Conservation (phyloP, 2,888 invertebrate species). For the Aquatica leii region DNA sequence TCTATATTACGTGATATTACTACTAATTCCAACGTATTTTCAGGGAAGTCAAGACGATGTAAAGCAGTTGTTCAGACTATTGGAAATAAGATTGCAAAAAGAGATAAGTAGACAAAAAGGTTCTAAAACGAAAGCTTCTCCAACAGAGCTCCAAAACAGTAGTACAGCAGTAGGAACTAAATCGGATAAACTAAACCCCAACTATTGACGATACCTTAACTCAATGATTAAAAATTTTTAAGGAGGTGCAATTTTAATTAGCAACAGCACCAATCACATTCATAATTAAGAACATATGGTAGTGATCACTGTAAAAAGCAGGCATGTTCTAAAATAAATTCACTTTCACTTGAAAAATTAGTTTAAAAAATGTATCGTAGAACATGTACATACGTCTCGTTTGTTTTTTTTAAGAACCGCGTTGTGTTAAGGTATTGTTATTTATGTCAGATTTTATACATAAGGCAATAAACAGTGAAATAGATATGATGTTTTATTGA, state of each 20-base stretch:
- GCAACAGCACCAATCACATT: background rate
- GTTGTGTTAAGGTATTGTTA: conserved; percentile 21
- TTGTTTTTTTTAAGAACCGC: conserved; percentile 2
- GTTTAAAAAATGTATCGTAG: too few relatives aligned
- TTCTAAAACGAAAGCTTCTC: conserved; percentile 60
- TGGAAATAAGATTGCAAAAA: conserved; percentile 67
- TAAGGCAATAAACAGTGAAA: conserved; percentile 27
- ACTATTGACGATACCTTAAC: background rate
- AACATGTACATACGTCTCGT: too few relatives aligned
- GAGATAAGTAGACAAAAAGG: conserved; percentile 53
- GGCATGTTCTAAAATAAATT: too few relatives aligned
- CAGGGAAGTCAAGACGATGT: conserved; percentile 75
- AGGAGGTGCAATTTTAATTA: background rate
- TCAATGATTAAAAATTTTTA: too few relatives aligned
- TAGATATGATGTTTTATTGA: background rate
- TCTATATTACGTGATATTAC: too few relatives aligned
- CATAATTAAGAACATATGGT: background rate
- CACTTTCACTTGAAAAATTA: too few relatives aligned
- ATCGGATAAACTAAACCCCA: background rate
- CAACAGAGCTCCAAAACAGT: conserved; percentile 47
- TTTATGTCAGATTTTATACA: conserved; percentile 35
- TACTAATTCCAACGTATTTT: too few relatives aligned
- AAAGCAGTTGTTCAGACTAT: conserved; percentile 69
- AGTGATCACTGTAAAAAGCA: background rate
- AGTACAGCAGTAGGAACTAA: background rate